Evolutionary conservation across 2,888 invertebrate species (phyloP).

Genomic region (Iselma pallidipennis): DNA sequence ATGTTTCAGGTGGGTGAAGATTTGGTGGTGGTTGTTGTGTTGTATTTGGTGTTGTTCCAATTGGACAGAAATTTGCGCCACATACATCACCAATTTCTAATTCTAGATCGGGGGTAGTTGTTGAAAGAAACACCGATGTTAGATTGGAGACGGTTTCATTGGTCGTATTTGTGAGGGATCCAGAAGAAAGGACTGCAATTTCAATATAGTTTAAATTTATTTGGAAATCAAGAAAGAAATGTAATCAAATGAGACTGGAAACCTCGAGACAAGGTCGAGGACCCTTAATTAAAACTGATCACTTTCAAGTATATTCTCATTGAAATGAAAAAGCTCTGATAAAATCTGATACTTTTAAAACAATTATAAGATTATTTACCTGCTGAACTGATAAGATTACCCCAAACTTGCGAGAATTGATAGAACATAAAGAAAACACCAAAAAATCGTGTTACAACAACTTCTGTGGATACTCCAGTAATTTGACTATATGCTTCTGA

Average conservation of each 20-base stretch:
- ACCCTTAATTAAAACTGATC: too few relatives aligned
- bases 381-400: conserved; percentile 86
- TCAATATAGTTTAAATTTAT: too few relatives aligned
- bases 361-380: conserved; percentile 63
- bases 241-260: too few relatives aligned
- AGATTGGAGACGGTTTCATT: conserved; percentile 39
- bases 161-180: conserved; percentile 7
- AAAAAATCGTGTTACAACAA: conserved; percentile 88
- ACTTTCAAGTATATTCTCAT: background rate
- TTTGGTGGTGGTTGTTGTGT: conserved; percentile 57
- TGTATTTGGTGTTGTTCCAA: conserved; percentile 52
- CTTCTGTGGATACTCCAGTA: conserved; percentile 70
- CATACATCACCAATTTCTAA: conserved; percentile 60
- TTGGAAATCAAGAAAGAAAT: too few relatives aligned
- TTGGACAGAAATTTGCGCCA: conserved; percentile 76
- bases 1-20: conserved; percentile 70
- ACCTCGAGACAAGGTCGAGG: too few relatives aligned
- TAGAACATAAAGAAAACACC: conserved; percentile 96
- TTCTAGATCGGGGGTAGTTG: conserved; percentile 4
- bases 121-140: conserved; percentile 26
- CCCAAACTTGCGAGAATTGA: conserved; percentile 95
- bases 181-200: conserved; percentile 39
- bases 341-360: too few relatives aligned
- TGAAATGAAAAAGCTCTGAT: background rate
- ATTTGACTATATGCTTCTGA: conserved; percentile 78